Evolutionary conservation across 2,113 vertebrate genomes (phyloP), one percentile per base, ranked within the genome.

Genomic region (Equus quagga): DNA sequence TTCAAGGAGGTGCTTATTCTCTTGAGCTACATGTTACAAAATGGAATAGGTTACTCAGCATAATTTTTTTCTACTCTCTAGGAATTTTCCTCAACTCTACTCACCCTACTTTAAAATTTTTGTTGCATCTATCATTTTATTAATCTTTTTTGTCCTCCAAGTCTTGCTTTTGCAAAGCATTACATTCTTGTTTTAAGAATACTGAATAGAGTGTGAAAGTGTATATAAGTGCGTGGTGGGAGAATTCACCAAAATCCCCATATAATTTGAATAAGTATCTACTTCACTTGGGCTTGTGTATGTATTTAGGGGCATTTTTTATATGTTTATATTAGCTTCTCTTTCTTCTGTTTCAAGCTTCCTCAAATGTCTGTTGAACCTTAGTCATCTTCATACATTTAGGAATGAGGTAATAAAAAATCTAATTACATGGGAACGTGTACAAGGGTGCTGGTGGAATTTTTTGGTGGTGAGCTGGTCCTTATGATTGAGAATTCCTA

Each of bases 201-300:
- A 87, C 2, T 58, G 31, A 93, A 44, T 4, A 69, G 33, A 92
- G 26, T 73, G 1, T 46, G 51, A 88, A 82, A 91, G 33, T 64
- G 7, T 69, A 6, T 64, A 51, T 15, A 26, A 76, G 9, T 23
- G 1, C 46, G 7, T 26, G 12, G 8, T 15, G 13, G 46, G 18
- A 65, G n/a, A 75, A 3, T 9, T 78, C 31, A 86, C 11, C 72
- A 80, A 97, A 95, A 97, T 62, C 19, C n/a, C 8, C 73, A 90
- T n/a, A 62, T 75, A 81, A 80, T 75, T 89, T 89, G 84, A 84
- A 49, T 62, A 92, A 64, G 26, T 44, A 85, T 84, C 14, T 86
- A 46, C 76, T 82, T 88, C 19, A 70, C 80, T 70, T 84, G 33
- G 76, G 26, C 11, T 41, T n/a, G 6, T 33, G 8, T 72, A 19